Percentiles rank a stretch among this genome's conserved stretches.
phyloP scores from a whole-genome alignment of 2,888 invertebrate genomes.

The Tiphia femorata region DNA sequence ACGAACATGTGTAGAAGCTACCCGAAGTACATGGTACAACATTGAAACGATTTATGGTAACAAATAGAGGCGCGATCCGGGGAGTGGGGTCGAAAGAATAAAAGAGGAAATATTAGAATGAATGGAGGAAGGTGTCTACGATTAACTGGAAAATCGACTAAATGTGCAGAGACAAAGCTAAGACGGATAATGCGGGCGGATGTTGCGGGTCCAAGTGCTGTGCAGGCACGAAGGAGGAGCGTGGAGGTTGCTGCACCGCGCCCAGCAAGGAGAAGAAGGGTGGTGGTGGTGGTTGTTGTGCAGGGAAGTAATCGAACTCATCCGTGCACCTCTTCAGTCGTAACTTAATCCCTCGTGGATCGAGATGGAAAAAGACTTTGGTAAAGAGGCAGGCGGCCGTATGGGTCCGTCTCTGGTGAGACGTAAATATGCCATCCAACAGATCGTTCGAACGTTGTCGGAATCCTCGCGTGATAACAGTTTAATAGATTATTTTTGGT shows the following conservation, averaged over 20 bases:
- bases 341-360: neutral
- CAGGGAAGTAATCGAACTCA: too few relatives aligned
- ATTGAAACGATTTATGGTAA: neutral
- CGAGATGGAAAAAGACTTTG: constrained; percentile 5
- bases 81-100: neutral
- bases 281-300: constrained; percentile 31
- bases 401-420: constrained; percentile 22
- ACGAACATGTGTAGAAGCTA: too few relatives aligned
- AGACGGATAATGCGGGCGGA: constrained; percentile 30
- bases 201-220: constrained; percentile 56
- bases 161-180: constrained; percentile 51
- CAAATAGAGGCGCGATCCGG: neutral
- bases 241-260: constrained; percentile 49
- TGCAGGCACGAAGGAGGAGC: constrained; percentile 42
- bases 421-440: too few relatives aligned
- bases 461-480: too few relatives aligned
- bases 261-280: constrained; percentile 1
- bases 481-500: too few relatives aligned
- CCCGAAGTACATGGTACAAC: too few relatives aligned
- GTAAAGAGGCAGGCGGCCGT: constrained; percentile 37
- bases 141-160: constrained; percentile 27
- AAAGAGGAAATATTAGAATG: neutral
- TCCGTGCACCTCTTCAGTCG: neutral
- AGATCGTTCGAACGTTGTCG: too few relatives aligned
- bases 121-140: neutral